Evolutionary conservation across 1,140 invertebrate genomes (phyloP).

Genomic region (Hestina assimilis): DNA sequence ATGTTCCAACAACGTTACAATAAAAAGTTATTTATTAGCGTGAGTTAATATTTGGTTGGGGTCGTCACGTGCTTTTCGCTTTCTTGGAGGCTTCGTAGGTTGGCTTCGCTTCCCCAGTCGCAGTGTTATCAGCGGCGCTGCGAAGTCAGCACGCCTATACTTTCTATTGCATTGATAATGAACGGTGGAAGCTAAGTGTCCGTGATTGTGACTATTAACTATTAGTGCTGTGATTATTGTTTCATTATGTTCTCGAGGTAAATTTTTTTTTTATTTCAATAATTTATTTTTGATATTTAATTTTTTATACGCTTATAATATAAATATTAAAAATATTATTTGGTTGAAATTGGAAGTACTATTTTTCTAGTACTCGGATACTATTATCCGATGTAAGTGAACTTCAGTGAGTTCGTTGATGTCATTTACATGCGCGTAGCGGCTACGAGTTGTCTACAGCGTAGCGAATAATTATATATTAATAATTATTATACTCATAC

Average conservation of each 20-base stretch:
- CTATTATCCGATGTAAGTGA: too few relatives aligned
- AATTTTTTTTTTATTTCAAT: slow-evolving; percentile 1
- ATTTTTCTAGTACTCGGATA: too few relatives aligned
- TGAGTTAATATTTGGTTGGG: slow-evolving; percentile 15
- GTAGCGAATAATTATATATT: slow-evolving; percentile 18
- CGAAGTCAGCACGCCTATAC: slow-evolving; percentile 44
- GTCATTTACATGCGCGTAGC: slow-evolving; percentile 35
- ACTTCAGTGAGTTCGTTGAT: slow-evolving; percentile 26
- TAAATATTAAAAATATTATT: too few relatives aligned
- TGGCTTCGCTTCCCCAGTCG: slow-evolving; percentile 15
- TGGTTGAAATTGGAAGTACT: too few relatives aligned
- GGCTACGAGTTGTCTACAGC: slow-evolving; percentile 33
- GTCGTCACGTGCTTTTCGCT: slow-evolving; percentile 43
- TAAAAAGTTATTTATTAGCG: slow-evolving; percentile 2
- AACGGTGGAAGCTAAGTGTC: slow-evolving; percentile 19
- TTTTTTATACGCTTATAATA: too few relatives aligned
- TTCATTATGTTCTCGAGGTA: slow-evolving; percentile 38
- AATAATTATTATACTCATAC: background rate
- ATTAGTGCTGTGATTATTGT: slow-evolving; percentile 25
- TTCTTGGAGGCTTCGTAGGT: slow-evolving; percentile 55
- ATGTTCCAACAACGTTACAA: background rate
- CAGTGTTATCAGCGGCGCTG: slow-evolving; percentile 54
- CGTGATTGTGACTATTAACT: slow-evolving; percentile 36
- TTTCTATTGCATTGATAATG: slow-evolving; percentile 37
- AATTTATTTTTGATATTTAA: slow-evolving; percentile 11